phyloP scores from a whole-genome alignment of 2,888 invertebrate genomes.

The Drosophila falleni region DNA sequence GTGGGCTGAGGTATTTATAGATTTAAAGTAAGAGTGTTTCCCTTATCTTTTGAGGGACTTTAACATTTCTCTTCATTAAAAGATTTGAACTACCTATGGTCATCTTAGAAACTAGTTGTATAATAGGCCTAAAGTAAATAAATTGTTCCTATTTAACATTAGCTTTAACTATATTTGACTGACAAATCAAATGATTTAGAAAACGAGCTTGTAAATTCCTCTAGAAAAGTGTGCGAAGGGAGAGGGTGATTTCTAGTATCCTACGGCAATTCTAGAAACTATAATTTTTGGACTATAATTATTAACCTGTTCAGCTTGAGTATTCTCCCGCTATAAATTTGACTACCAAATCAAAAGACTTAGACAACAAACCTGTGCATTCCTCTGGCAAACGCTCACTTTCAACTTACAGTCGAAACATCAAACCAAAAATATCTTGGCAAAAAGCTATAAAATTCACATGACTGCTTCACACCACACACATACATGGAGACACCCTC shows the following conservation, averaged over 20 bases:
- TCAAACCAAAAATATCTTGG: slow-evolving; percentile 37
- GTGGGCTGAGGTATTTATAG: slow-evolving; percentile 7
- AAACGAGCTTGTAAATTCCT: slow-evolving; percentile 44
- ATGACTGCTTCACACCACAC: slow-evolving; percentile 65
- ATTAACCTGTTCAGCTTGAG: neutral
- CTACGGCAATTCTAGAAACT: neutral
- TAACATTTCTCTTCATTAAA: neutral
- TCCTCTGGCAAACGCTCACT: slow-evolving; percentile 51
- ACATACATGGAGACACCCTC: slow-evolving; percentile 24
- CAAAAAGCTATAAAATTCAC: slow-evolving; percentile 64
- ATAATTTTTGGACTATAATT: neutral
- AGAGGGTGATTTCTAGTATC: no score
- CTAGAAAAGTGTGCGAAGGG: no score
- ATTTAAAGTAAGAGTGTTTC: slow-evolving; percentile 30
- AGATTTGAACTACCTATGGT: neutral
- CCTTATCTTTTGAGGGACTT: neutral
- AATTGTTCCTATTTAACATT: neutral
- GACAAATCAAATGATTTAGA: slow-evolving; percentile 39
- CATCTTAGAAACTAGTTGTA: neutral
- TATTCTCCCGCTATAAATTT: neutral
- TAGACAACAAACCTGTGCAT: slow-evolving; percentile 47
- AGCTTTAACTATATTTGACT: neutral
- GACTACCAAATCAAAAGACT: slow-evolving; percentile 43
- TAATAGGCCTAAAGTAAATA: neutral
- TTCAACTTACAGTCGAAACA: slow-evolving; percentile 47